A percentile compares a stretch with the other conserved stretches of the same genome.
These are phyloP conservation scores for Drosophila meridiana DNA, from an alignment of 2,888 invertebrate species.

Conservation along the genomic window DNA sequence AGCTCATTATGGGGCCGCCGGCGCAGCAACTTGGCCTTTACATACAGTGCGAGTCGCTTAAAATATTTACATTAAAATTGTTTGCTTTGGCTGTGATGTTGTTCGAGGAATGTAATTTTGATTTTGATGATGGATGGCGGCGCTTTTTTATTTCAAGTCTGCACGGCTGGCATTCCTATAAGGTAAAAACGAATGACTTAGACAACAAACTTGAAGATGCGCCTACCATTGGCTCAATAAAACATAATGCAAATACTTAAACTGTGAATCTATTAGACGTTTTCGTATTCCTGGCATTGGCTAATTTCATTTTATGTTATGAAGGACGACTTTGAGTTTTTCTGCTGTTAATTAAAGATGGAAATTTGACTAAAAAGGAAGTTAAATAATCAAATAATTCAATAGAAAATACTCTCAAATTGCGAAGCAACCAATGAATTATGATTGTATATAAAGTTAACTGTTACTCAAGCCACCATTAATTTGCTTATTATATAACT, in stretches of 20 bases:
- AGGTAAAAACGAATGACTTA: conserved; percentile 7
- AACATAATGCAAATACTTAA: neutral
- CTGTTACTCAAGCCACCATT: neutral
- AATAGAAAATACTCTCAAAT: neutral
- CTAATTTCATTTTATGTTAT: neutral
- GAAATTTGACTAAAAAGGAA: neutral
- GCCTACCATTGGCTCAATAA: neutral
- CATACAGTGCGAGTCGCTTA: conserved; percentile 35
- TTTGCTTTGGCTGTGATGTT: conserved; percentile 34
- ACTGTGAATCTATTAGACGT: neutral
- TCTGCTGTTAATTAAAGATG: neutral
- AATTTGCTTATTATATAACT: neutral
- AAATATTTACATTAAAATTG: conserved; percentile 78
- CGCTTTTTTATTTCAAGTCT: conserved; percentile 24
- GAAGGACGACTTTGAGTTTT: neutral
- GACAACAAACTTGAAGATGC: conserved; percentile 4
- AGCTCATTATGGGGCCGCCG: conserved; percentile 60
- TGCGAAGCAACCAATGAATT: neutral
- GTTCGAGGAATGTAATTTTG: conserved; percentile 27
- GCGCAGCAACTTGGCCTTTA: conserved; percentile 31
- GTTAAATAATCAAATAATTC: neutral
- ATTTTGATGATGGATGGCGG: conserved; percentile 27
- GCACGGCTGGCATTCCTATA: conserved; percentile 1
- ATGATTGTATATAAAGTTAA: neutral
- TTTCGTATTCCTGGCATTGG: neutral